A percentile compares a stretch with the other conserved stretches of the same genome.
These are phyloP conservation scores for Microhierax caerulescens DNA, from an alignment of 2,797 vertebrate species.

Conservation along the genomic window DNA sequence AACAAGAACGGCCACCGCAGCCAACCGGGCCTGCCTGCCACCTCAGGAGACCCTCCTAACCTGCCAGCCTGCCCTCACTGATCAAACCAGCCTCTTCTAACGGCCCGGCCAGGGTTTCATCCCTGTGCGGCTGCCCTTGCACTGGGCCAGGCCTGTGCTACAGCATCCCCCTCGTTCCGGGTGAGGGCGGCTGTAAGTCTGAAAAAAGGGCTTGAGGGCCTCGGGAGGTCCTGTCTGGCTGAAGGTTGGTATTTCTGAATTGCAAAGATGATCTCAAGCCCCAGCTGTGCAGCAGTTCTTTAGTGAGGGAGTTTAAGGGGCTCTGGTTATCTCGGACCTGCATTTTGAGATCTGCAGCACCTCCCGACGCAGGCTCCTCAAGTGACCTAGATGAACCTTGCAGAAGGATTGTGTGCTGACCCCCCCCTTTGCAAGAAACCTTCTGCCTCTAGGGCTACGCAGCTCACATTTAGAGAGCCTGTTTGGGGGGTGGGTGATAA, in stretches of 20 bases:
- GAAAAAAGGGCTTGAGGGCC: neutral
- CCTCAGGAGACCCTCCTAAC: neutral
- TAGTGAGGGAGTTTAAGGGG: neutral
- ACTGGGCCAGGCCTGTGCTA: neutral
- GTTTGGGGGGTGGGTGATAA: neutral
- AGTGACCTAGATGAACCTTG: neutral
- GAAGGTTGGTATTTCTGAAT: neutral
- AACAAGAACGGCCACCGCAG: neutral
- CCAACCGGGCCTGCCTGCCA: neutral
- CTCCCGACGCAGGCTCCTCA: neutral
- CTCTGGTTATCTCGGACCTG: neutral
- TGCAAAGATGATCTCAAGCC: neutral
- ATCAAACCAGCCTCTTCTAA: neutral
- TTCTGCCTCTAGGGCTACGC: neutral
- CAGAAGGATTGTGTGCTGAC: neutral
- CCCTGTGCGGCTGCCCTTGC: neutral
- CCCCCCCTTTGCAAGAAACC: neutral
- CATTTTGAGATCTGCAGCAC: neutral
- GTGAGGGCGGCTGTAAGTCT: neutral
- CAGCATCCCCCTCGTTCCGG: rapidly evolving
- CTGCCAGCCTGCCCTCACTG: neutral
- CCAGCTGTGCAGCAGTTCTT: neutral
- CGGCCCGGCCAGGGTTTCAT: neutral
- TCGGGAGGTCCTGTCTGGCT: neutral
- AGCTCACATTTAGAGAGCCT: neutral